Evolutionary conservation across 2,888 invertebrate species (phyloP), one percentile per base, ranked within the genome.

Genomic region (Antitype chi): DNA sequence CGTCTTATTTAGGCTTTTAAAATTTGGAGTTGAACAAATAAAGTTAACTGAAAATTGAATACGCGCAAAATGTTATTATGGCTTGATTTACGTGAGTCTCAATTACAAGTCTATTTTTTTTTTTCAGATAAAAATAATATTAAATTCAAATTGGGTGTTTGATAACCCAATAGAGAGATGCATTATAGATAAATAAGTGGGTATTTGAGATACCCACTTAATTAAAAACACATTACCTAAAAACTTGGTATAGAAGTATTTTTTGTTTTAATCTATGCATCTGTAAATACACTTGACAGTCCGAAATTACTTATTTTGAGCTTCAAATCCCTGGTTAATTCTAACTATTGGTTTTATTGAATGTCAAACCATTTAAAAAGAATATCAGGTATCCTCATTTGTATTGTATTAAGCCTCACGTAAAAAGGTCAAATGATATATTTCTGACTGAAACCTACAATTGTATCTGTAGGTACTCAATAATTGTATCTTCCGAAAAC

Each of bases 41-140:
- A 64, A 52, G 11, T 70, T 53, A 71, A 82, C 70, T 87, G 79
- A 81, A 85, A 72, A 83, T 81, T 83, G 66, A 76, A 53, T 59
- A 62, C 28, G 64, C 71, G 66, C 70, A 71, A 80, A 82, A 66
- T 69, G 49, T 76, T 62, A 53, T 52, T 17, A 9, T 8, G n/a
- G 43, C 59, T 74, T 76, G 69, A 43, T 71, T 73, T 52, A 80
- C 74, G 80, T 69, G 85, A 84, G 81, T 62, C 28, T 74, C 67
- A 63, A 49, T 52, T 38, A 38, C 38, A 62, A 13, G 20, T n/a
- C n/a, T n/a, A n/a, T n/a, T n/a, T 55, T 17, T 15, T 28, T 15
- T 17, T 59, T 43, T 17, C 23, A 9, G 17, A 38, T 52, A 0
- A 32, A 1, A 60, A 60, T 11, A 60, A 60, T 49, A 66, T 66